phyloP scores from a whole-genome alignment of 2,888 invertebrate species.

The Hirtodrosophila confusa region DNA sequence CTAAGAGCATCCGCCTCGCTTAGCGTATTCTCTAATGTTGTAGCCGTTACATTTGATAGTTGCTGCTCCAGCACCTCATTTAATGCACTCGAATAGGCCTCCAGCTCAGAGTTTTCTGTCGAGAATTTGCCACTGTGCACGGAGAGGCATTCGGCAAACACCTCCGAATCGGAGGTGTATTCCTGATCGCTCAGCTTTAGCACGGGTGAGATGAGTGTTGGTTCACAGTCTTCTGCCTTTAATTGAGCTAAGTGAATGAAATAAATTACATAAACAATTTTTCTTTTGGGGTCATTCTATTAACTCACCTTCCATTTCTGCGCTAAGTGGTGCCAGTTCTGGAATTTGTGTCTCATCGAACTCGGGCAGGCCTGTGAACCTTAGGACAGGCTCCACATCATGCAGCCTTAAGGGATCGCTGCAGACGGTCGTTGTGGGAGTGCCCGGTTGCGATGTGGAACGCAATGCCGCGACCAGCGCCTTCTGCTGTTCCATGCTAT shows the following conservation, averaged over 20 bases:
- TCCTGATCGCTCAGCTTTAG: conserved; percentile 40
- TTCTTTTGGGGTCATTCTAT: neutral
- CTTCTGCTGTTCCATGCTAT: conserved; percentile 64
- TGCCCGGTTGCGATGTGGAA: conserved; percentile 33
- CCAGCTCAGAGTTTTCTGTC: conserved; percentile 62
- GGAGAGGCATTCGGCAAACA: conserved; percentile 81
- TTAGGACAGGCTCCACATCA: conserved; percentile 36
- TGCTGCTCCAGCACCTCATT: conserved; percentile 56
- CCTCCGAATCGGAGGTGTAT: conserved; percentile 63
- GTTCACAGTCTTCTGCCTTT: conserved; percentile 19
- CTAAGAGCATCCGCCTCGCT: conserved; percentile 23
- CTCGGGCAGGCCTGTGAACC: conserved; percentile 68
- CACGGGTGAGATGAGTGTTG: conserved; percentile 26
- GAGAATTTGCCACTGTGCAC: conserved; percentile 46
- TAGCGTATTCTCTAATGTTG: conserved; percentile 52
- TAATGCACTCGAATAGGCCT: conserved; percentile 72
- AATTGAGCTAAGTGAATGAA: conserved; percentile 35
- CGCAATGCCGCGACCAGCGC: conserved; percentile 50
- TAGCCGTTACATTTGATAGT: conserved; percentile 45
- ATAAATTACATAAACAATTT: neutral
- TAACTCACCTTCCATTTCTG: conserved; percentile 64
- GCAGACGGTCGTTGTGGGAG: conserved; percentile 21
- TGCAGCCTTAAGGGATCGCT: conserved; percentile 32
- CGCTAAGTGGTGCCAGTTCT: conserved; percentile 60
- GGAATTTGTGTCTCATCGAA: conserved; percentile 79